phyloP scores from a whole-genome alignment of 1,140 invertebrate genomes.

The Saxidomus purpurata region DNA sequence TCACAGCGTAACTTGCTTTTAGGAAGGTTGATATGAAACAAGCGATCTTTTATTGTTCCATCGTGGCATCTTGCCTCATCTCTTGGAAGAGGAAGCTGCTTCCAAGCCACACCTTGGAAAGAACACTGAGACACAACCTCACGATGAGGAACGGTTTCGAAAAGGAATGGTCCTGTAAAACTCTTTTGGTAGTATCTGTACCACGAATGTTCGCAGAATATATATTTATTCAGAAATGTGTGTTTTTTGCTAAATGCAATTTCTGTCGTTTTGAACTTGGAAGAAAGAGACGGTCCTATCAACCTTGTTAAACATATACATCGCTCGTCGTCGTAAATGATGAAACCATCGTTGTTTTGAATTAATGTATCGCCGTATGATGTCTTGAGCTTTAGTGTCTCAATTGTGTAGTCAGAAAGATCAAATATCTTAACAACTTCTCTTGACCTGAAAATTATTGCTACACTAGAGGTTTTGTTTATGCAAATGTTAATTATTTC shows the following conservation, averaged over 20 bases:
- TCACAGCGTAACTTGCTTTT: background rate
- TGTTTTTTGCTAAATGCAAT: background rate
- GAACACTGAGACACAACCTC: background rate
- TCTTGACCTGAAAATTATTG: background rate
- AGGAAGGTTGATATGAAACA: background rate
- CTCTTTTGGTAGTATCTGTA: background rate
- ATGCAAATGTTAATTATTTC: background rate
- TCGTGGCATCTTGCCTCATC: background rate
- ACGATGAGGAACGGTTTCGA: background rate
- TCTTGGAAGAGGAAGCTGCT: background rate
- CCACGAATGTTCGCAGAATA: background rate
- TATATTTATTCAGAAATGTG: background rate
- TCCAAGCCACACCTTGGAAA: background rate
- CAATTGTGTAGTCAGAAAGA: background rate
- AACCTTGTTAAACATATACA: background rate
- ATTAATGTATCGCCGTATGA: background rate
- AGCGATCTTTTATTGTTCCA: background rate
- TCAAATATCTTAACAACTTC: background rate
- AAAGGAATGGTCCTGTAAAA: background rate
- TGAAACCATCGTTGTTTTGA: background rate
- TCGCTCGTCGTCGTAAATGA: background rate
- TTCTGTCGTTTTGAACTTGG: background rate
- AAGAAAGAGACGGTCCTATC: background rate
- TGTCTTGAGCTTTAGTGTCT: background rate
- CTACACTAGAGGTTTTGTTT: background rate